Percentiles rank a stretch among this genome's conserved stretches.
Conservation (phyloP, 2,113 vertebrate species). For the Mobula hypostoma region DNA sequence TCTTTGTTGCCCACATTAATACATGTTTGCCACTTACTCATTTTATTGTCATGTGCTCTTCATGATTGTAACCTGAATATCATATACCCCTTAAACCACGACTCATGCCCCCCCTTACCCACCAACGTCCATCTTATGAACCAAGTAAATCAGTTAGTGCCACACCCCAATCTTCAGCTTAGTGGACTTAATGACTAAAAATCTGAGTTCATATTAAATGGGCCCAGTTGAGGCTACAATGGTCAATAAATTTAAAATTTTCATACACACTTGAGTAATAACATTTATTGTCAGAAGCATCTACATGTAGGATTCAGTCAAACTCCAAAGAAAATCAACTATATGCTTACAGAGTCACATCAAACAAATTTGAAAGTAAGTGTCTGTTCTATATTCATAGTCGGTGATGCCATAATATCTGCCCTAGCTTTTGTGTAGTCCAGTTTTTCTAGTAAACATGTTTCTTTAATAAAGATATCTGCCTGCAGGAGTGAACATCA, state of each 20-base stretch:
- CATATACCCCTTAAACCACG: not conserved
- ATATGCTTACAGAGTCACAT: not conserved
- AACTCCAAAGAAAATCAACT: not conserved
- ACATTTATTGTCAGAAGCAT: not conserved
- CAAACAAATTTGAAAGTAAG: not conserved
- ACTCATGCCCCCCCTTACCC: not conserved
- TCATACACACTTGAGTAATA: not conserved
- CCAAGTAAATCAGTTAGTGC: not conserved
- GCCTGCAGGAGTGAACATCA: not conserved
- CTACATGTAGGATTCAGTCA: not conserved
- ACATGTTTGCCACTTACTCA: not conserved
- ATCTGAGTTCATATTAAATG: not conserved
- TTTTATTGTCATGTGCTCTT: not conserved
- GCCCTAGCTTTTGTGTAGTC: not conserved
- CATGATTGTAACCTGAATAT: not conserved
- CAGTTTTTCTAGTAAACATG: not conserved
- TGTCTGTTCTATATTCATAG: not conserved
- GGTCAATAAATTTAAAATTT: not conserved
- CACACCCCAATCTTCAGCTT: not conserved
- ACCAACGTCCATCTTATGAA: not conserved
- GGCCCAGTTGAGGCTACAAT: not conserved
- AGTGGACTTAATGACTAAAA: not conserved
- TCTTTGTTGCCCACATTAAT: not conserved
- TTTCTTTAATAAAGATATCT: not conserved
- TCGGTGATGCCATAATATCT: not conserved